Base-by-base conservation (phyloP, 2,113 vertebrate genomes). In the Procavia capensis region DNA sequence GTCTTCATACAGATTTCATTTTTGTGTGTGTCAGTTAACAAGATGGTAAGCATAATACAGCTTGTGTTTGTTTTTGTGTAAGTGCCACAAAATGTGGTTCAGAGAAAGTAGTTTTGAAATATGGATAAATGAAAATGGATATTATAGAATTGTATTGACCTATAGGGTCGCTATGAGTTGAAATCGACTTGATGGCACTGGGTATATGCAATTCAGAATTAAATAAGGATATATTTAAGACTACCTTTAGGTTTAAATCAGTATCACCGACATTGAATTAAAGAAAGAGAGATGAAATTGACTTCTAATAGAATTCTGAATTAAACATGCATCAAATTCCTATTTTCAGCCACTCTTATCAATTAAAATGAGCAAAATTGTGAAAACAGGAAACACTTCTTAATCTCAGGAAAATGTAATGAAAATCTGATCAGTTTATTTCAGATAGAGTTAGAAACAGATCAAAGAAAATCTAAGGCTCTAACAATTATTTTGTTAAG, bases 21-120 rank as follows among this genome's bases (percentile, higher is more conserved):
- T 85, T 83, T 36, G 25, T 57, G 39, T 85, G 36, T 79, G 41
- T 94, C 7, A 90, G n/a, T 5, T n/a, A 90, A 90, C 85, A 75
- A 81, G n/a, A 70, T 64, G 79, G 17, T n/a, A 92, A 79, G 7
- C 34, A 72, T 29, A 72, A 81, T 92, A 39, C 13, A 84, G n/a
- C 20, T 76, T 92, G 7, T 70, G 9, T 54, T 66, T 47, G 3
- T 90, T 59, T 94, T 39, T 64, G 3, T 79, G 17, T 82, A 25
- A 82, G 19, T 79, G 47, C 19, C 24, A 79, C 78, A 61, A 68
- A 68, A 57, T 59, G 1, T 82, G 34, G 88, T 57, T 83, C 11
- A n/a, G 57, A 95, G 41, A 75, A 72, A 76, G 31, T 16, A 81
- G 66, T 84, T 88, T 74, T 17, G 13, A 93, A 91, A 86, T 57